Percentiles rank a stretch among this genome's conserved stretches.
Evolutionary conservation across 2,113 vertebrate genomes (phyloP).

Genomic region (Numenius arquata): DNA sequence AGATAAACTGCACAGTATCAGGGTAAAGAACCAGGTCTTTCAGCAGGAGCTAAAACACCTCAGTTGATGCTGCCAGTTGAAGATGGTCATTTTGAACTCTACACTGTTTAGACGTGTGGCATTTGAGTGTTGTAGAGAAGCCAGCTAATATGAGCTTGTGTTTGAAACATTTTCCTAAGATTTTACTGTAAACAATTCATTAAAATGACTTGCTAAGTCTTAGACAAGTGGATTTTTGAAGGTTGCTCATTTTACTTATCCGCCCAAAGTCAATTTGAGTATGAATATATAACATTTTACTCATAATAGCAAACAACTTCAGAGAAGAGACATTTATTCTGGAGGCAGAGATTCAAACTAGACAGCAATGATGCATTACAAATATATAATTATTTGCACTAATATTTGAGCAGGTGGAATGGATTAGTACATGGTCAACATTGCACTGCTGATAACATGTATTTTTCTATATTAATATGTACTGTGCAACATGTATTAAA

Average conservation of each 20-base stretch:
- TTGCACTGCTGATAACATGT: constrained; percentile 81
- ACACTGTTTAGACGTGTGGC: not conserved
- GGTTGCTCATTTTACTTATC: constrained; percentile 66
- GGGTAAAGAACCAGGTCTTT: not conserved
- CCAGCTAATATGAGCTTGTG: not conserved
- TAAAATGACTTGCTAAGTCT: constrained; percentile 66
- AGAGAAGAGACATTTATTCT: constrained; percentile 76
- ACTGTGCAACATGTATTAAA: constrained; percentile 84
- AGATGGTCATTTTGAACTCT: not conserved
- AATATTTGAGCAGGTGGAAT: constrained; percentile 99
- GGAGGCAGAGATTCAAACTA: constrained; percentile 69
- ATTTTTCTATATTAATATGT: constrained; percentile 85
- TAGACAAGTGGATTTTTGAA: constrained; percentile 69
- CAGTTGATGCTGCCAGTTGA: not conserved
- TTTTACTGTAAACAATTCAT: constrained; percentile 62
- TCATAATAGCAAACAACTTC: constrained; percentile 73
- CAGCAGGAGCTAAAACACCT: not conserved
- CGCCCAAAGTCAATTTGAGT: constrained; percentile 76
- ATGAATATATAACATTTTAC: constrained; percentile 72
- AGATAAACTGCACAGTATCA: not conserved
- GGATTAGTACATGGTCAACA: constrained; percentile 99
- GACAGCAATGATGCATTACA: constrained; percentile 82
- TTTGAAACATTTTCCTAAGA: constrained; percentile 14
- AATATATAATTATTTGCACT: constrained; percentile 87
- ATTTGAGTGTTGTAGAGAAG: not conserved